Evolutionary conservation across 2,797 vertebrate species (phyloP), one percentile per base, ranked within the genome.

Genomic region (Betta splendens): DNA sequence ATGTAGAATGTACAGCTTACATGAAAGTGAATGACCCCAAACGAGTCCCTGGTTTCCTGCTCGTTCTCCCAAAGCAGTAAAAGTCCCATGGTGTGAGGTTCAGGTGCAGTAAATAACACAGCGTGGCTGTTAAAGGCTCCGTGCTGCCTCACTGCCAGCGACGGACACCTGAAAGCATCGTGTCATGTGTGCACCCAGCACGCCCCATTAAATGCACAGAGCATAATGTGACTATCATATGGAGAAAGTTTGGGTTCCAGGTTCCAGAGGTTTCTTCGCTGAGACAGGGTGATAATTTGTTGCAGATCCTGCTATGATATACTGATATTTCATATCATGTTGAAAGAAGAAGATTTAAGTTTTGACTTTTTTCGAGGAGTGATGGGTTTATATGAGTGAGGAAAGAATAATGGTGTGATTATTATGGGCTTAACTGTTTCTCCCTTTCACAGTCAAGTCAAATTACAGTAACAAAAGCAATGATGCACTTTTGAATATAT

Each of bases 81-180:
- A 69, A 69, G 23, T 74, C 59, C 49, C 20, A 25, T 71, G 58
- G 51, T 11, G 33, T 67, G 64, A 62, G 52, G 39, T 72, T 80
- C 67, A 75, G 68, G 63, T 49, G 65, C 52, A 56, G 52, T 82
- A 78, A 87, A 85, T 69, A 82, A 75, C 42, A 47, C n/a, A n/a
- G 40, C 36, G 36, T 62, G 44, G 69, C 39, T 52, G 57, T 70
- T 72, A 61, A 56, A 47, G 52, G 22, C 64, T 68, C 77, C 38
- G 46, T 50, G 73, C 1, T 6, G 36, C 72, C 42, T 26, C 39
- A 67, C 52, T 42, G 28, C 71, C 61, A 46, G 59, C 65, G 58
- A 68, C 73, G 53, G 71, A 81, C n/a, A n/a, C 61, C 63, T 60
- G 46, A 80, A 75, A 75, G 75, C 57, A 62, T 64, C 25, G 64